These are phyloP conservation scores for Nebria salina DNA, from an alignment of 2,888 invertebrate species.

Conservation along the genomic window DNA sequence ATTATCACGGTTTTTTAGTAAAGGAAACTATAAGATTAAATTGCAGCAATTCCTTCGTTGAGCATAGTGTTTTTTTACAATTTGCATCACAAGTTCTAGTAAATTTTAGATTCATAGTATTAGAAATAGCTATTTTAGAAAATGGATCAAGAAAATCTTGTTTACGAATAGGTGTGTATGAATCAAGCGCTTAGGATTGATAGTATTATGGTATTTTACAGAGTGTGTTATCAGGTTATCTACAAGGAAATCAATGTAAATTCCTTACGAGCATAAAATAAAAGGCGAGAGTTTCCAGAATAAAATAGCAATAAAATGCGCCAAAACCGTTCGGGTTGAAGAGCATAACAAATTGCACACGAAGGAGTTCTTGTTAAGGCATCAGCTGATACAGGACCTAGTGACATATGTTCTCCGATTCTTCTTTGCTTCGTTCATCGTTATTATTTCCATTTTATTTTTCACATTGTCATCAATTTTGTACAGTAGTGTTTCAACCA, in stretches of 20 bases:
- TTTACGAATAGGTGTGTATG: too few relatives aligned
- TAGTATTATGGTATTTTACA: neutral
- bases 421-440: neutral
- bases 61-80: too few relatives aligned
- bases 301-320: conserved; percentile 13
- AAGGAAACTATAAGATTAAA: too few relatives aligned
- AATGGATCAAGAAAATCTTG: neutral
- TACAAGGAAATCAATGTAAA: neutral
- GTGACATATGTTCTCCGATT: conserved; percentile 13
- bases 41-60: too few relatives aligned
- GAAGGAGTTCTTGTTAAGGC: conserved; percentile 16
- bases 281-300: neutral
- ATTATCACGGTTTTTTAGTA: too few relatives aligned
- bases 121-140: neutral
- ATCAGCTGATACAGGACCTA: conserved; percentile 10
- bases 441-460: conserved; percentile 10
- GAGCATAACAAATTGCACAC: conserved; percentile 16
- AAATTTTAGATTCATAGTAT: too few relatives aligned
- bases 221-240: neutral
- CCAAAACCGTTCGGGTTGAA: neutral
- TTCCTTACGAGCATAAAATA: neutral
- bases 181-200: neutral
- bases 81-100: too few relatives aligned
- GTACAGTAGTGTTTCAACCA: neutral
- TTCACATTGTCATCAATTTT: neutral